Evolutionary conservation across 2,113 vertebrate species (phyloP), one percentile per base, ranked within the genome.

Genomic region (Gambusia affinis): DNA sequence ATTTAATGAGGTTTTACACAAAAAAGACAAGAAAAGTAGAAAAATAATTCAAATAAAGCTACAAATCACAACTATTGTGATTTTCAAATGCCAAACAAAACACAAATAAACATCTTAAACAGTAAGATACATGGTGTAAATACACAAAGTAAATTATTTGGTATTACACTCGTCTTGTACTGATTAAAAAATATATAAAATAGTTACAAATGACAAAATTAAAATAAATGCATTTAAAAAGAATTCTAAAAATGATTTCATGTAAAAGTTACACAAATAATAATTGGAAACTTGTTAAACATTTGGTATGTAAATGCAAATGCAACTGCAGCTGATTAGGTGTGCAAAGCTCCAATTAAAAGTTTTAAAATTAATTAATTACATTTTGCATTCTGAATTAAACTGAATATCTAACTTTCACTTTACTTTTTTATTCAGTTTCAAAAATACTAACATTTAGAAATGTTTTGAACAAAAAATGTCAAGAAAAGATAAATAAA

Each of bases 271-370:
- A 2, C 37, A 44, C 4, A 44, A 15, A 4, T 17, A 44, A 44
- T 44, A 44, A 44, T 14, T 44, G 42, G 42, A 44, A 44, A 12
- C 31, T 7, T 33, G 30, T 31, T 31, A 31, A 31, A 31, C 30
- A 31, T 31, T 31, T 4, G 5, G 31, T 33, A 33, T 33, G 31
- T 33, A 33, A 33, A 33, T 33, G 31, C 31, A 33, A 6, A 1
- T 7, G 5, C 31, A 33, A 33, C 31, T 33, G 31, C 31, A 33
- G 39, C 37, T 84, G 75, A 83, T 77, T 51, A 6, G 47, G 17
- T 51, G 47, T 51, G 4, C 22, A 51, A 24, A 8, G 47, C 7
- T 24, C 19, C 19, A 8, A 4, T 22, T 54, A 6, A 54, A 17
- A 54, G 1, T 19, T 54, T 8, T 54, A 4, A 19, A 54, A 22